Evolutionary conservation across 1,140 invertebrate species (phyloP).

Genomic region (Thaumatotibia leucotreta): DNA sequence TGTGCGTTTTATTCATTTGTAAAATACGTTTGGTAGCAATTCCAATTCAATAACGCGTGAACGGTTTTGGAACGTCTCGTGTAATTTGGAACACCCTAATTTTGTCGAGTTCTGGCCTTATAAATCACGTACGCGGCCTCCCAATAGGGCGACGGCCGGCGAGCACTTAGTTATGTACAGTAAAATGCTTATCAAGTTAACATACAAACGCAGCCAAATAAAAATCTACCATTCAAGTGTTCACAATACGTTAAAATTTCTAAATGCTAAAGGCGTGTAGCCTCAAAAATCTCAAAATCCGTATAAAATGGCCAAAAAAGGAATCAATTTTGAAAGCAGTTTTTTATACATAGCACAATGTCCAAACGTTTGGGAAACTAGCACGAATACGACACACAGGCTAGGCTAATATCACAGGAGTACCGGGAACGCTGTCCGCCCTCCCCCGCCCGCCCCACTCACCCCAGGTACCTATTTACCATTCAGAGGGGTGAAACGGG

Average conservation of each 20-base stretch:
- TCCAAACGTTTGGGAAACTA: conserved; percentile 68
- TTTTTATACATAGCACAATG: conserved; percentile 62
- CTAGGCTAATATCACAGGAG: conserved; percentile 75
- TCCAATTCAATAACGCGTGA: conserved; percentile 40
- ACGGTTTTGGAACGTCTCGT: not conserved
- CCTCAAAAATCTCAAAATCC: conserved; percentile 60
- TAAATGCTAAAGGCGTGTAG: conserved; percentile 53
- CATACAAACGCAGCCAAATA: conserved; percentile 46
- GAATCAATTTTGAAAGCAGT: conserved; percentile 53
- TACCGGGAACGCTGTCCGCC: conserved; percentile 57
- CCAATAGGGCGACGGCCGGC: conserved; percentile 17
- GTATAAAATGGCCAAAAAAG: conserved; percentile 65
- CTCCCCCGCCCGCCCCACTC: conserved; percentile 9
- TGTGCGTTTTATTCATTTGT: conserved; percentile 54
- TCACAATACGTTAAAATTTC: conserved; percentile 43
- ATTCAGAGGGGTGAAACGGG: conserved; percentile 64
- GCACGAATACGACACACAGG: conserved; percentile 72
- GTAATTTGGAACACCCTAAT: conserved; percentile 17
- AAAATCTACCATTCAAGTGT: conserved; percentile 43
- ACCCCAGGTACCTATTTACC: conserved; percentile 60
- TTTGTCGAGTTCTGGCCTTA: not conserved
- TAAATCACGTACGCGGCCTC: not conserved
- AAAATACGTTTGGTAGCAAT: conserved; percentile 49
- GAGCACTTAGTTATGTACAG: conserved; percentile 57
- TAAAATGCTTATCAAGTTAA: conserved; percentile 56